Percentiles rank a stretch among this genome's conserved stretches.
Conservation (phyloP, 2,797 vertebrate species). For the Emys orbicularis region DNA sequence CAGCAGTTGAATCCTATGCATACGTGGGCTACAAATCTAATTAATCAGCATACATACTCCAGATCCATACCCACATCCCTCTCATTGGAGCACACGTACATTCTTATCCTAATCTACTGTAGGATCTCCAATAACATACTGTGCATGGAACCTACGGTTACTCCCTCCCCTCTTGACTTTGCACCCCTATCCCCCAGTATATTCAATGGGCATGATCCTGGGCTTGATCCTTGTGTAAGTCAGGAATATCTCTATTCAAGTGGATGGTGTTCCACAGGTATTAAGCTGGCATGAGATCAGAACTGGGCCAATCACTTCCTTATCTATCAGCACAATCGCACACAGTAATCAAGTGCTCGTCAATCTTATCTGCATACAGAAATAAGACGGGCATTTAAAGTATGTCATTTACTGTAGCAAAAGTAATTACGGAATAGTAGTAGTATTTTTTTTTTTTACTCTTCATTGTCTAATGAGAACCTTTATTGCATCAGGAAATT, state of each 20-base stretch:
- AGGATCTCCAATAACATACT: not conserved
- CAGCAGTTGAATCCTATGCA: not conserved
- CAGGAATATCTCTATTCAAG: not conserved
- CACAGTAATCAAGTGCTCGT: not conserved
- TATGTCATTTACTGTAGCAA: not conserved
- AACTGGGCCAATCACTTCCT: not conserved
- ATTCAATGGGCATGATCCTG: not conserved
- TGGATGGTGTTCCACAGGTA: not conserved
- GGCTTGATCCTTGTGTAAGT: not conserved
- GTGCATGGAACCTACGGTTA: not conserved
- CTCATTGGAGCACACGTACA: not conserved
- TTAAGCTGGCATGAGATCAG: not conserved
- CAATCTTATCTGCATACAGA: not conserved
- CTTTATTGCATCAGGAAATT: conserved; percentile 17
- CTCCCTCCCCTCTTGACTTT: not conserved
- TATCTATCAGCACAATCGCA: not conserved
- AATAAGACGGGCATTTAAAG: conserved; percentile 1
- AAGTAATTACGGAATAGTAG: not conserved
- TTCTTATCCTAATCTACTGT: not conserved
- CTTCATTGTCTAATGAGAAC: conserved; percentile 6
- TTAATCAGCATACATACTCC: not conserved
- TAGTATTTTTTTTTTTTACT: not conserved
- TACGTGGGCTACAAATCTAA: not conserved
- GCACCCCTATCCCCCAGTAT: not conserved
- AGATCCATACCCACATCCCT: not conserved